These are phyloP conservation scores for Orthosia gracilis DNA, from an alignment of 2,888 invertebrate genomes.

Conservation along the genomic window DNA sequence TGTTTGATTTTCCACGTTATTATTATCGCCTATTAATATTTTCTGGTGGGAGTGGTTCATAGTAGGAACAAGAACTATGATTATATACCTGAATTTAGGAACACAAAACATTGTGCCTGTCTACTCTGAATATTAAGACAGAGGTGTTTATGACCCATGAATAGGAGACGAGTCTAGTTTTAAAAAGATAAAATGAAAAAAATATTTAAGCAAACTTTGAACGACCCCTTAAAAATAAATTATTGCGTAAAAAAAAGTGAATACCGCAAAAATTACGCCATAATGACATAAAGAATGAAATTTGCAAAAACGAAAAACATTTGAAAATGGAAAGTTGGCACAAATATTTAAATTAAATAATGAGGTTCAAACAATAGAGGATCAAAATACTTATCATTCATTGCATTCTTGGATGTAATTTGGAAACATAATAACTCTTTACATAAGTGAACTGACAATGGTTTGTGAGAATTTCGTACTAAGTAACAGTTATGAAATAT, in stretches of 20 bases:
- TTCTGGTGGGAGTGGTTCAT: conserved; percentile 32
- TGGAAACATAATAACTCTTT: conserved; percentile 56
- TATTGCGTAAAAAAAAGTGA: no score
- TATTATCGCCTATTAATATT: conserved; percentile 40
- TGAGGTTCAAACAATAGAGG: conserved; percentile 58
- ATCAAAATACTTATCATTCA: conserved; percentile 53
- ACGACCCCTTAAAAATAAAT: no score
- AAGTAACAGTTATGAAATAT: conserved; percentile 64
- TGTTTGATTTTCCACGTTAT: conserved; percentile 55
- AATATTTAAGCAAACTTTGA: no score
- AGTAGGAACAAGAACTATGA: conserved; percentile 3
- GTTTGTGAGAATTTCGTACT: conserved; percentile 63
- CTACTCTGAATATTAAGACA: no score
- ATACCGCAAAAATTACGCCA: not conserved
- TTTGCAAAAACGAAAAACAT: conserved; percentile 31
- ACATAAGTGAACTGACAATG: conserved; percentile 64
- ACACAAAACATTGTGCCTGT: no score
- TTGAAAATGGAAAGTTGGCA: conserved; percentile 57
- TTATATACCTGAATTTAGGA: conserved; percentile 1
- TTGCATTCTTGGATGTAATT: conserved; percentile 55
- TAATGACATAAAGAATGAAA: not conserved
- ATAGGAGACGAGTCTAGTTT: no score
- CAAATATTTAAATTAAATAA: conserved; percentile 45
- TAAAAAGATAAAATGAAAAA: no score
- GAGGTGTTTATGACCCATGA: no score